These are phyloP conservation scores for Cirrhinus molitorella DNA, from an alignment of 2,797 vertebrate species.

Conservation along the genomic window DNA sequence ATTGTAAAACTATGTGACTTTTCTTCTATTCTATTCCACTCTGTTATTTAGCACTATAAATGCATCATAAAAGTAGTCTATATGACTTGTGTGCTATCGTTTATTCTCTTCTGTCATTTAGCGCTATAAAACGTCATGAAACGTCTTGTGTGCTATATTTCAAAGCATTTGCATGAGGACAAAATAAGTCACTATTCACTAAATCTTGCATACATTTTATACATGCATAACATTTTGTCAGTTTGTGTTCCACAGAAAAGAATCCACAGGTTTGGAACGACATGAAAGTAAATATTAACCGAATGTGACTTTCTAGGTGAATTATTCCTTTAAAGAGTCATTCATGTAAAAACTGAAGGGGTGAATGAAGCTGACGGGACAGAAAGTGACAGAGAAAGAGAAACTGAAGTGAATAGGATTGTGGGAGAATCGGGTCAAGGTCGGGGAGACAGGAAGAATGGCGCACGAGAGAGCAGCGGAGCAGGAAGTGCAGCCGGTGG, in stretches of 20 bases:
- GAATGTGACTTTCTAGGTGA: not conserved
- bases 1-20: too few species aligned
- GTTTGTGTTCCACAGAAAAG: not conserved
- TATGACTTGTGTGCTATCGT: too few species aligned
- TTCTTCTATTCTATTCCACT: too few species aligned
- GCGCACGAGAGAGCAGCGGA: conserved; percentile 1
- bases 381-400: conserved; percentile 20
- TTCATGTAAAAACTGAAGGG: conserved; percentile 15
- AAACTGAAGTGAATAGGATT: conserved; percentile 16
- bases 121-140: not conserved
- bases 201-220: not conserved
- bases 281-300: not conserved
- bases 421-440: conserved; percentile 33
- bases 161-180: too few species aligned
- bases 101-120: not conserved
- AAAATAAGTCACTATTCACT: not conserved
- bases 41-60: too few species aligned
- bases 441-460: conserved; percentile 1
- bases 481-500: conserved; percentile 29
- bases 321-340: not conserved
- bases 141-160: not conserved
- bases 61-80: too few species aligned
- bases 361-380: conserved; percentile 9
- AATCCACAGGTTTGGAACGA: not conserved
- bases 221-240: not conserved